Conservation (phyloP, 2,113 vertebrate genomes). For the Mormyrus lacerda region DNA sequence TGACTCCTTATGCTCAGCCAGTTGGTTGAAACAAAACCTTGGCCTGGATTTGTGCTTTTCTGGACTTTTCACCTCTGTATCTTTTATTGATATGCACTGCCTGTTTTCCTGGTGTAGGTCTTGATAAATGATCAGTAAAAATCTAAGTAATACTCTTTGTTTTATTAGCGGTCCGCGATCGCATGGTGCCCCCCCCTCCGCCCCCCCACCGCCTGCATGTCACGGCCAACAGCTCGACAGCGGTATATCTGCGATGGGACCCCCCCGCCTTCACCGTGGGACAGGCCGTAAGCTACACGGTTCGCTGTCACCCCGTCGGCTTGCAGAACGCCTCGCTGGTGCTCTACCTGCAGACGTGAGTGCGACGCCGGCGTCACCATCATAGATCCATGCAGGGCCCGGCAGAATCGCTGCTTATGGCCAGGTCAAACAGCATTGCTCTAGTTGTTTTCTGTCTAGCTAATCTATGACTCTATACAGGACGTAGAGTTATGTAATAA, state of each 20-base stretch:
- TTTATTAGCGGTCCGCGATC: slow-evolving; percentile 75
- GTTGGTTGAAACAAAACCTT: neutral
- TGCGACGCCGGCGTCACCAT: neutral
- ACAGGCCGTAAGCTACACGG: slow-evolving; percentile 77
- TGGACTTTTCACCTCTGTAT: neutral
- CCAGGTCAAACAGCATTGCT: neutral
- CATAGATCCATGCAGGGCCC: neutral
- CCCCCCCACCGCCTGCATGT: slow-evolving; percentile 82
- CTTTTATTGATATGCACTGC: neutral
- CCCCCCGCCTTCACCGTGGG: slow-evolving; percentile 77
- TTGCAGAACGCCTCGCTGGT: slow-evolving; percentile 81
- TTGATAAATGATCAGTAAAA: neutral
- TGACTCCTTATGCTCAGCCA: neutral
- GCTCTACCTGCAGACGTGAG: slow-evolving; percentile 87
- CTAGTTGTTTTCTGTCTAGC: neutral
- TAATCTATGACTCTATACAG: neutral
- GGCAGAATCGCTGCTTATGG: neutral
- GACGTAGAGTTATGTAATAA: neutral
- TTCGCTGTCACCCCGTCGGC: slow-evolving; percentile 85
- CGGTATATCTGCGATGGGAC: slow-evolving; percentile 80
- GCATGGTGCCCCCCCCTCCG: slow-evolving; percentile 73
- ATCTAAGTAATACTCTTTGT: neutral
- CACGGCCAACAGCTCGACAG: slow-evolving; percentile 70
- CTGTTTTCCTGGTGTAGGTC: neutral
- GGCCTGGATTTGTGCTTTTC: neutral